Base-by-base conservation (phyloP, 2,113 vertebrate genomes). In the Zosterops hypoxanthus region DNA sequence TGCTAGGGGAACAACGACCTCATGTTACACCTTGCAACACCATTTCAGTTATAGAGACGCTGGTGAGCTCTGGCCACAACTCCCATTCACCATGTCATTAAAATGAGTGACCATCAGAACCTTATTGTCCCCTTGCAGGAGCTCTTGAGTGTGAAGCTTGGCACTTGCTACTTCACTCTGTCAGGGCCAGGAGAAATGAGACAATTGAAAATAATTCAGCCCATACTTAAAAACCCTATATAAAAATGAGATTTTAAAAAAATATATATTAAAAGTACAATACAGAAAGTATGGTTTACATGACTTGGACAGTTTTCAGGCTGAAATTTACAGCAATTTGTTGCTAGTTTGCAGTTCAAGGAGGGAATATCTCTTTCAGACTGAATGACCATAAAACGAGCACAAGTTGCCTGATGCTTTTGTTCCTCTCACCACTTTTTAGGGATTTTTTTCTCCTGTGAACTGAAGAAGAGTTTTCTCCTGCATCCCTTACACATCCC, bases 261-360 rank as follows among this genome's bases (percentile, higher is more conserved):
- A 23, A 21, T 9, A 20, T 42, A 1, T 0, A 71, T 29, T 79
- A 55, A 28, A 89, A 87, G 16, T 41, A 50, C 12, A 60, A 82
- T 52, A 68, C 29, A 81, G 69, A 82, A 44, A 33, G 28, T 44
- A 22, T 33, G 13, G 21, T 47, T 96, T 79, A 71, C 29, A 17
- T 29, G n/a, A 82, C 53, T 57, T 25, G n/a, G 88, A 55, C 34
- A 42, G 39, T 64, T 82, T 84, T 80, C 66, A 61, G 44, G n/a
- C 66, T 86, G 63, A 85, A 91, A 89, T 65, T 84, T 60, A 81
- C 21, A 73, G 26, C 31, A 46, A 25, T 73, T 72, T 85, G 28
- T 77, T 47, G 57, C 39, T 60, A 83, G 22, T 31, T 89, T 77
- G 29, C 25, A 68, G 69, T 29, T 39, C 22, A 66, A 34, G 31